Percentiles rank a stretch among this genome's conserved stretches.
phyloP scores from a whole-genome alignment of 2,888 invertebrate species.

The Diarsia dahlii region DNA sequence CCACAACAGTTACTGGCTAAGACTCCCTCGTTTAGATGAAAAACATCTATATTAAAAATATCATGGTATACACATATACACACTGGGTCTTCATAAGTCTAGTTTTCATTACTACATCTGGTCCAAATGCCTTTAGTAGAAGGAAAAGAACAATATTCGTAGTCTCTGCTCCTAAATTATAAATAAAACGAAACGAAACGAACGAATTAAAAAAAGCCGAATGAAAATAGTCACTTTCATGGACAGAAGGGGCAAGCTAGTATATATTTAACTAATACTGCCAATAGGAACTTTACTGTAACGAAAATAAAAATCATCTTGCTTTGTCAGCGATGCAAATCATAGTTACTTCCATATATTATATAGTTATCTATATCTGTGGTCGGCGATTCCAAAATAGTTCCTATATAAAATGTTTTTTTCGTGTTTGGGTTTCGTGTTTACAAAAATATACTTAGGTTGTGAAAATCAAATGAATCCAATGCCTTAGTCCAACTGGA shows the following conservation, averaged over 20 bases:
- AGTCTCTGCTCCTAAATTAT: not conserved
- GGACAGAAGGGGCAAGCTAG: not conserved
- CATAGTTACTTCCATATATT: not conserved
- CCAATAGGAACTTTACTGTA: not conserved
- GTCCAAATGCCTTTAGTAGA: too few species aligned
- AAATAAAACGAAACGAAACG: too few species aligned
- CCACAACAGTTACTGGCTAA: not conserved
- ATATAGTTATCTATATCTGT: too few species aligned
- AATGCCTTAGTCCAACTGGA: not conserved
- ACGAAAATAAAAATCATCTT: not conserved
- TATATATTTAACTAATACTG: not conserved
- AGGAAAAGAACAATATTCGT: not conserved
- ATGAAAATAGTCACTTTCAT: not conserved
- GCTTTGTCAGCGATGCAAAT: not conserved
- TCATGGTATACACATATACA: not conserved
- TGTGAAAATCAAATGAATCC: not conserved
- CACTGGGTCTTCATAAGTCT: not conserved
- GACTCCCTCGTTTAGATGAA: not conserved
- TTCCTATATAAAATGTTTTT: not conserved
- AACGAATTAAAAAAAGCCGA: too few species aligned
- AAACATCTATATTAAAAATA: not conserved
- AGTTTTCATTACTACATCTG: too few species aligned
- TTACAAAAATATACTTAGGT: not conserved
- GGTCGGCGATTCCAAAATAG: not conserved
- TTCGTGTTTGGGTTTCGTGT: not conserved